Conservation (phyloP, 2,888 invertebrate species). For the Romanomermis culicivorax region DNA sequence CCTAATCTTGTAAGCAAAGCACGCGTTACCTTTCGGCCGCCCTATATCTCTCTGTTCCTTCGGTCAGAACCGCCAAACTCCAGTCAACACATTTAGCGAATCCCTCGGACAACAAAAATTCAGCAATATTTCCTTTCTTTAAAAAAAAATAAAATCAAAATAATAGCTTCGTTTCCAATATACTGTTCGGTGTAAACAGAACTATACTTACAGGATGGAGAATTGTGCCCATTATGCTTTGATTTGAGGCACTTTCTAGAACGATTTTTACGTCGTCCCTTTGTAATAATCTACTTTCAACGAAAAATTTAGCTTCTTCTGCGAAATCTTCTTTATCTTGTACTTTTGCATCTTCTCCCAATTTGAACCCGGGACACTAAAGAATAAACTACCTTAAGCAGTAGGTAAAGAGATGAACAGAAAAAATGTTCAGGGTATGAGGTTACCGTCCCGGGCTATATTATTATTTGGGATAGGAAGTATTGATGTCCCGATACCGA, state of each 20-base stretch:
- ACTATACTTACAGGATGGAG: constrained; percentile 53
- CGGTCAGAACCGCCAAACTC: constrained; percentile 61
- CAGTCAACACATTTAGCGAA: constrained; percentile 82
- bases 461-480: too few relatives aligned
- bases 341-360: constrained; percentile 49
- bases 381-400: constrained; percentile 12
- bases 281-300: constrained; percentile 72
- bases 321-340: constrained; percentile 40
- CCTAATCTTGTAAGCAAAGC: too few relatives aligned
- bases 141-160: constrained; percentile 11
- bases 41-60: constrained; percentile 58
- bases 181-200: background rate
- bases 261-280: constrained; percentile 56
- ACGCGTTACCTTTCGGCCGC: constrained; percentile 56
- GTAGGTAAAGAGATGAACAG: background rate
- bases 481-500: too few relatives aligned
- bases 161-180: too few relatives aligned
- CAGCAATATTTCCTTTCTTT: constrained; percentile 64
- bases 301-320: constrained; percentile 79
- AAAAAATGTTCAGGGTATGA: constrained; percentile 10
- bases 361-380: constrained; percentile 45
- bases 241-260: constrained; percentile 73
- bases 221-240: constrained; percentile 77
- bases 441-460: too few relatives aligned
- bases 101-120: constrained; percentile 63